Conservation (phyloP, 2,797 vertebrate genomes). For the Hyperoplus lanceolatus region DNA sequence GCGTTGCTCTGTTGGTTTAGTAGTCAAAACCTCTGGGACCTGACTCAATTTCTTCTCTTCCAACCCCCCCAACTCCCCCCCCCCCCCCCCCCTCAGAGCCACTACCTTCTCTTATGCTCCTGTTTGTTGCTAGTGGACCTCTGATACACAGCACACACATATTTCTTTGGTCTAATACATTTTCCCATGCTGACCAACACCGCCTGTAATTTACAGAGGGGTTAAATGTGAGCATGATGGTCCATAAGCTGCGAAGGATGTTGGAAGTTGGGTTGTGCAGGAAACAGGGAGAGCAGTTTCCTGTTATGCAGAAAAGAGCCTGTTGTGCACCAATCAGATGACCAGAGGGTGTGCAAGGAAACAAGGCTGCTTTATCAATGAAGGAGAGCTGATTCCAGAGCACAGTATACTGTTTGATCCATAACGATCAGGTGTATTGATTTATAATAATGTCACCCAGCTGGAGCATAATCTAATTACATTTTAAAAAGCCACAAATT, state of each 20-base stretch:
- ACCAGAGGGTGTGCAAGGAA: slow-evolving; percentile 81
- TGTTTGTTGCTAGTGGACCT: slow-evolving; percentile 35
- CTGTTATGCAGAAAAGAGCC: slow-evolving; percentile 93
- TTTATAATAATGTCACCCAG: neutral
- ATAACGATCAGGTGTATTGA: neutral
- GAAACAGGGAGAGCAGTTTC: slow-evolving; percentile 95
- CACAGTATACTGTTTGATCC: slow-evolving; percentile 5
- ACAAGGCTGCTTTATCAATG: slow-evolving; percentile 50
- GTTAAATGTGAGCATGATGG: slow-evolving; percentile 87
- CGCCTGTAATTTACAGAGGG: slow-evolving; percentile 75
- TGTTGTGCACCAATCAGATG: slow-evolving; percentile 88
- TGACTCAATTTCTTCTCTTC: neutral
- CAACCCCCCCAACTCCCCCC: neutral
- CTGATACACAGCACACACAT: slow-evolving; percentile 10
- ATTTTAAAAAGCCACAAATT: neutral
- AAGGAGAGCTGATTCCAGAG: slow-evolving; percentile 29
- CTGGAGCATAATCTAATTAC: neutral
- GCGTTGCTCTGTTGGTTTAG: slow-evolving; percentile 10
- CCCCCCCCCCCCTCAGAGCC: slow-evolving; percentile 12
- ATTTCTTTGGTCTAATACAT: slow-evolving; percentile 48
- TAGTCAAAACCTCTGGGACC: slow-evolving; percentile 6
- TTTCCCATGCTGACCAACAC: slow-evolving; percentile 34
- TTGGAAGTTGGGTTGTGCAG: slow-evolving; percentile 90
- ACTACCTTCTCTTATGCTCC: slow-evolving; percentile 25
- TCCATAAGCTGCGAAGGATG: slow-evolving; percentile 89